phyloP scores from a whole-genome alignment of 2,113 vertebrate species.

The Lepus timidus region DNA sequence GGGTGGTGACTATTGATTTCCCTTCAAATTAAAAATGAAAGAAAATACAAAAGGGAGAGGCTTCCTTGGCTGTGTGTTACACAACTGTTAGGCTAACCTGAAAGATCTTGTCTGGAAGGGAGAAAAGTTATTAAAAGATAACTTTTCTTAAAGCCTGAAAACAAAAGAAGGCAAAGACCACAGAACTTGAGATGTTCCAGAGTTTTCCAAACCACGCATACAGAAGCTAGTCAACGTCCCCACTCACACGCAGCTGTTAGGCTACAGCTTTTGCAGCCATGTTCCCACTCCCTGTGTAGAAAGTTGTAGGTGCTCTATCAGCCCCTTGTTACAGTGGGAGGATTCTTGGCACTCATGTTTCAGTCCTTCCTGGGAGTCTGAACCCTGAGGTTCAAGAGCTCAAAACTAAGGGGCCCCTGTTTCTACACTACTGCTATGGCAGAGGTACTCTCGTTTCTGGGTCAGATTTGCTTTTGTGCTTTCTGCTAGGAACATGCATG shows the following conservation, averaged over 20 bases:
- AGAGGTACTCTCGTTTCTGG: not conserved
- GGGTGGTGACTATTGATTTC: not conserved
- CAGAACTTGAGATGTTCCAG: not conserved
- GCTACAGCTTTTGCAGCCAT: not conserved
- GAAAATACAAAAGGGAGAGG: not conserved
- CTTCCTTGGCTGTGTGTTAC: not conserved
- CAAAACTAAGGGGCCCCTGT: not conserved
- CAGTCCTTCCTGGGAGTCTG: not conserved
- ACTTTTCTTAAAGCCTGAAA: not conserved
- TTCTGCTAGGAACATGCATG: not conserved
- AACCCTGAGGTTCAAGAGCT: not conserved
- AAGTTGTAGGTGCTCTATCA: not conserved
- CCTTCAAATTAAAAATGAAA: slow-evolving; percentile 60
- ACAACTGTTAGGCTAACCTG: slow-evolving; percentile 3
- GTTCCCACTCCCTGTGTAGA: not conserved
- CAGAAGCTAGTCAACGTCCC: not conserved
- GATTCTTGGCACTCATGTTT: not conserved
- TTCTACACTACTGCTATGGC: not conserved
- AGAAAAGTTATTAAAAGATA: not conserved
- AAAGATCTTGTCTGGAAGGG: slow-evolving; percentile 41
- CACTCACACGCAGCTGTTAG: not conserved
- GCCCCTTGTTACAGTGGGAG: not conserved
- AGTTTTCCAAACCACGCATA: not conserved
- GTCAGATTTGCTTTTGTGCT: accelerated
- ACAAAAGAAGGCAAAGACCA: slow-evolving; percentile 7